A percentile compares a stretch with the other conserved stretches of the same genome.
phyloP scores from a whole-genome alignment of 2,113 vertebrate species.

The Anoplopoma fimbria region DNA sequence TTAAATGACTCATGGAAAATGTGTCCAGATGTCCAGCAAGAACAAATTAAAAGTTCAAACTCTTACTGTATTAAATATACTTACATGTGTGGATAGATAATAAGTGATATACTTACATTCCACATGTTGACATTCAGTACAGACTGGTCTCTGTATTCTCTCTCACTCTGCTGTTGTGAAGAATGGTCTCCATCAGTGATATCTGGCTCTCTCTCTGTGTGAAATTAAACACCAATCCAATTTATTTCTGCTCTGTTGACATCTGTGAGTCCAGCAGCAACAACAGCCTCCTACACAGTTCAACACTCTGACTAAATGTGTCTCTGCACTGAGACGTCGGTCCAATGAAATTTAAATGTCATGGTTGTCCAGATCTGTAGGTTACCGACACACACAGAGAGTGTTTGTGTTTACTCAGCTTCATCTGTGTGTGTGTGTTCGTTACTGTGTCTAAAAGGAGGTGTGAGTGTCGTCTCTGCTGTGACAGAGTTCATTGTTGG shows the following conservation, averaged over 20 bases:
- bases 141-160: no score
- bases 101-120: no score
- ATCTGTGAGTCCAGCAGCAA: background rate
- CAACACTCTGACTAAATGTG: slow-evolving; percentile 17
- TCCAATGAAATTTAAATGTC: slow-evolving; percentile 24
- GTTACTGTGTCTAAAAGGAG: background rate
- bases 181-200: background rate
- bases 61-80: no score
- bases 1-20: no score
- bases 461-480: background rate
- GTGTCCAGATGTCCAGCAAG: no score
- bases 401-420: background rate
- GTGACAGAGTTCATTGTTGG: background rate
- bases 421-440: background rate
- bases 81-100: no score
- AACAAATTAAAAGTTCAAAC: no score
- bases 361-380: slow-evolving; percentile 25
- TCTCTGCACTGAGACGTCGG: slow-evolving; percentile 18
- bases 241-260: slow-evolving; percentile 20
- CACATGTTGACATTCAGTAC: no score
- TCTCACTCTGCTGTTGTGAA: background rate
- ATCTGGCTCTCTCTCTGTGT: background rate
- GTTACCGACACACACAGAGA: slow-evolving; percentile 9
- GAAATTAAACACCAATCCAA: slow-evolving; percentile 24
- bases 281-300: slow-evolving; percentile 4